phyloP scores from a whole-genome alignment of 2,797 vertebrate species.

The Gymnoscopelus microlampas region DNA sequence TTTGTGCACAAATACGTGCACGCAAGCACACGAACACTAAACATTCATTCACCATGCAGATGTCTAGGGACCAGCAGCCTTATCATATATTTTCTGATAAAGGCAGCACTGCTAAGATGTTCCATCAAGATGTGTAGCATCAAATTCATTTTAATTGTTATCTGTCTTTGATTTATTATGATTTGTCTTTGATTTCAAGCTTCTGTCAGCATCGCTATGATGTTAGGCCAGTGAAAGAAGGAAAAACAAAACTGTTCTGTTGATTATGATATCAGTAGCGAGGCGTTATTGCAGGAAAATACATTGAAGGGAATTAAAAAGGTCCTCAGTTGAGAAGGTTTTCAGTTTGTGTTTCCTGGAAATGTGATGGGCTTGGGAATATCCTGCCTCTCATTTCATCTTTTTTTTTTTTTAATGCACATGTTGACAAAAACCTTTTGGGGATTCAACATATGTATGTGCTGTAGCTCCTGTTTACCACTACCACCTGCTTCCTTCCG shows the following conservation, averaged over 20 bases:
- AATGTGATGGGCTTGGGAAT: conserved; percentile 29
- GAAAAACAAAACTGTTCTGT: conserved; percentile 26
- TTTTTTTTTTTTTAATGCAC: too few relatives aligned
- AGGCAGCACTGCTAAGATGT: conserved; percentile 33
- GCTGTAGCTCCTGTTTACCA: conserved; percentile 35
- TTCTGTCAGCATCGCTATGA: conserved; percentile 50
- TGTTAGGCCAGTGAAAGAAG: conserved; percentile 20
- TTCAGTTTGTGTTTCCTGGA: conserved; percentile 34
- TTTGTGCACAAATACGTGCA: too few relatives aligned
- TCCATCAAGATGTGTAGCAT: conserved; percentile 50
- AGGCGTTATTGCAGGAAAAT: conserved; percentile 33
- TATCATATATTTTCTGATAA: conserved; percentile 58
- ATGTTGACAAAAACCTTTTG: conserved; percentile 33
- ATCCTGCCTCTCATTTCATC: conserved; percentile 44
- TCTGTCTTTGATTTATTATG: conserved; percentile 7
- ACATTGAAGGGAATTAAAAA: conserved; percentile 25
- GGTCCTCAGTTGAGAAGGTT: conserved; percentile 43
- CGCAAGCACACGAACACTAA: too few relatives aligned
- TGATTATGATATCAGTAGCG: conserved; percentile 42
- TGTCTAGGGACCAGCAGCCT: conserved; percentile 46
- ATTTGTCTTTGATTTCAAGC: conserved; percentile 66
- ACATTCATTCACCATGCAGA: too few relatives aligned
- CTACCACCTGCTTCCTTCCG: conserved; percentile 42
- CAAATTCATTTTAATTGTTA: conserved; percentile 53
- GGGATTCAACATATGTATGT: conserved; percentile 32